Evolutionary conservation across 2,888 invertebrate genomes (phyloP).

Genomic region (Apodemia hepburni): DNA sequence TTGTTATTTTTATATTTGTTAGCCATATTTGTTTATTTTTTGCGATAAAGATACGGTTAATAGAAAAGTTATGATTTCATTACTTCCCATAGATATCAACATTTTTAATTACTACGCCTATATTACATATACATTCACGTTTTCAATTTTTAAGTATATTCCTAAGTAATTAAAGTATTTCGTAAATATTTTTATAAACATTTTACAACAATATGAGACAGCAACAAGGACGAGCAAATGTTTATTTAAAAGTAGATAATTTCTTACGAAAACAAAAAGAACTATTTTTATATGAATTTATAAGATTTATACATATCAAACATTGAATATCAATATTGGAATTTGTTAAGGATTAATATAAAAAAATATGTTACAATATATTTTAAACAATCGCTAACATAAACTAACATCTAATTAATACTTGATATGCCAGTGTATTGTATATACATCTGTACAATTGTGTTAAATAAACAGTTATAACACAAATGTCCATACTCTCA

Average conservation of each 20-base stretch:
- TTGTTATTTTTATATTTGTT: too few species aligned
- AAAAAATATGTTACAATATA: conserved; percentile 7
- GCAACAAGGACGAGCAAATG: conserved; percentile 50
- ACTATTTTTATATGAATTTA: background rate
- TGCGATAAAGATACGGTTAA: background rate
- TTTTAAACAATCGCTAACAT: conserved; percentile 2
- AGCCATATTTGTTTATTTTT: too few species aligned
- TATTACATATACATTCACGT: conserved; percentile 45
- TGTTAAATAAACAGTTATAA: conserved; percentile 30
- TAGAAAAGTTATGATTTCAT: conserved; percentile 39
- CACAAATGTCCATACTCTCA: conserved; percentile 13
- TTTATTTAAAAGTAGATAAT: conserved; percentile 11
- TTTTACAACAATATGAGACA: conserved; percentile 68
- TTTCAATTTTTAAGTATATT: conserved; percentile 46
- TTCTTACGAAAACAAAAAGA: background rate
- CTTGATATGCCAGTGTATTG: conserved; percentile 65
- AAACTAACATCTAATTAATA: conserved; percentile 32
- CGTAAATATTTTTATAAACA: conserved; percentile 64
- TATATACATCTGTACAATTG: conserved; percentile 61
- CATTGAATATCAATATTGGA: background rate
- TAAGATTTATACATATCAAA: background rate
- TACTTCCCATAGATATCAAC: conserved; percentile 58
- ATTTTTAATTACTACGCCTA: conserved; percentile 47
- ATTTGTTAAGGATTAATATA: background rate
- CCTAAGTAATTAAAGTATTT: conserved; percentile 56